Conservation (phyloP, 92 coral and sea anemone species). For the Paramuricea clavata region DNA sequence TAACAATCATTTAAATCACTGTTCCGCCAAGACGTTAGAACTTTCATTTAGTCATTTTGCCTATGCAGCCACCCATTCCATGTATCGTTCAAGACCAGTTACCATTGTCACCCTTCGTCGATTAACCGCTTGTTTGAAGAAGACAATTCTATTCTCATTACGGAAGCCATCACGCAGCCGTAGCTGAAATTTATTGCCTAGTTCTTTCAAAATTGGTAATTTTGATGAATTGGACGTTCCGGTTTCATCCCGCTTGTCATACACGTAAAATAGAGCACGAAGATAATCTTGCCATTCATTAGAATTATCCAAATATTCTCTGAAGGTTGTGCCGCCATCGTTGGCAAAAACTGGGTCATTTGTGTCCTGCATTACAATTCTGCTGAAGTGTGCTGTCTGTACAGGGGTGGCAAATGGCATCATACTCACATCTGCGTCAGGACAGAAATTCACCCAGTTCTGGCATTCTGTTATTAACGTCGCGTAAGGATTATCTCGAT, state of each 20-base stretch:
- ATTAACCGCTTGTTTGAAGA: conserved; percentile 64
- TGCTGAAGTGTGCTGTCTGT: background rate
- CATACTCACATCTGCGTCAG: background rate
- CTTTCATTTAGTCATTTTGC: background rate
- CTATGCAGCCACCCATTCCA: background rate
- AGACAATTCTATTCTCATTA: conserved; percentile 61
- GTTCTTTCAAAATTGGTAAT: conserved; percentile 32
- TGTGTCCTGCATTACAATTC: conserved; percentile 6
- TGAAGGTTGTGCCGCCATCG: conserved; percentile 9
- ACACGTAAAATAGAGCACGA: conserved; percentile 65
- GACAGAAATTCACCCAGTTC: conserved; percentile 62
- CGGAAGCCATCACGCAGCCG: conserved; percentile 5
- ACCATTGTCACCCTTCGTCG: conserved; percentile 65
- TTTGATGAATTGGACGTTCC: background rate
- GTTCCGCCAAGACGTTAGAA: too few relatives aligned
- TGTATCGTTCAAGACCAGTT: conserved; percentile 47
- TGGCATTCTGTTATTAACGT: conserved; percentile 68
- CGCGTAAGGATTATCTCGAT: conserved; percentile 48
- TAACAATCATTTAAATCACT: too few relatives aligned
- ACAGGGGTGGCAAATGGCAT: background rate
- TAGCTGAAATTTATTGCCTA: background rate
- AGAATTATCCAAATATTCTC: conserved; percentile 66
- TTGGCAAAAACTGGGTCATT: conserved; percentile 60
- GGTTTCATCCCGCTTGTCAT: conserved; percentile 2
- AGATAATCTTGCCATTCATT: conserved; percentile 62